phyloP scores from a whole-genome alignment of 2,888 invertebrate genomes.

The Epsilonema sp. region DNA sequence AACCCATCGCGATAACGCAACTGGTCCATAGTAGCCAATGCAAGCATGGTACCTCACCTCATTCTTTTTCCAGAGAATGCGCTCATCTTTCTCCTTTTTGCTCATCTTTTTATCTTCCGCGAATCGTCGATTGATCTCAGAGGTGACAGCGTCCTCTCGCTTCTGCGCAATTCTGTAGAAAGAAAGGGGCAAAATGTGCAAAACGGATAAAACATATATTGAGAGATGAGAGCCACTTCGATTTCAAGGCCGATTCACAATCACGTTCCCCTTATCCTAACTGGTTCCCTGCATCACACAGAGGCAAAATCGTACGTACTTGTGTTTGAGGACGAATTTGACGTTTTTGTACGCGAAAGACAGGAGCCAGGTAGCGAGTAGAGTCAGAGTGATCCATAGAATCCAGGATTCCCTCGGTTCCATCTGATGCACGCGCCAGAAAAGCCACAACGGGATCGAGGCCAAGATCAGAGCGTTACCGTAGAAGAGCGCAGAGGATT shows the following conservation, averaged over 20 bases:
- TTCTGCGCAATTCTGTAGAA: conserved; percentile 38
- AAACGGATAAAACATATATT: no score
- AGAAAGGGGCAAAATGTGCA: no score
- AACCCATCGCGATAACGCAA: no score
- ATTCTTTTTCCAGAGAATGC: conserved; percentile 97
- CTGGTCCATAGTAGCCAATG: no score
- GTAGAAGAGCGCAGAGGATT: conserved; percentile 93
- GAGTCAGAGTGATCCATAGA: conserved; percentile 44
- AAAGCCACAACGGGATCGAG: conserved; percentile 91
- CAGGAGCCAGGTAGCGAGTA: conserved; percentile 73
- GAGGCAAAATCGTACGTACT: no score
- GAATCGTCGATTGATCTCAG: conserved; percentile 35
- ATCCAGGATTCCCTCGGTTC: conserved; percentile 22
- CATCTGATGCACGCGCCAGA: conserved; percentile 81
- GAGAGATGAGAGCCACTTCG: no score
- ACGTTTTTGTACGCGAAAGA: conserved; percentile 96
- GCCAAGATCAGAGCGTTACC: conserved; percentile 92
- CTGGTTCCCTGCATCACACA: no score
- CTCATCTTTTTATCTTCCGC: conserved; percentile 46
- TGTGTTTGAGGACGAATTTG: conserved; percentile 87
- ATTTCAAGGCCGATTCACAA: no score
- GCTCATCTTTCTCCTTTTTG: conserved; percentile 94
- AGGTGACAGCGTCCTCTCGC: conserved; percentile 35
- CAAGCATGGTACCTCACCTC: conserved; percentile 63
- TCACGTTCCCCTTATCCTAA: neutral